Evolutionary conservation across 2,797 vertebrate species (phyloP).

Genomic region (Sparus aurata): DNA sequence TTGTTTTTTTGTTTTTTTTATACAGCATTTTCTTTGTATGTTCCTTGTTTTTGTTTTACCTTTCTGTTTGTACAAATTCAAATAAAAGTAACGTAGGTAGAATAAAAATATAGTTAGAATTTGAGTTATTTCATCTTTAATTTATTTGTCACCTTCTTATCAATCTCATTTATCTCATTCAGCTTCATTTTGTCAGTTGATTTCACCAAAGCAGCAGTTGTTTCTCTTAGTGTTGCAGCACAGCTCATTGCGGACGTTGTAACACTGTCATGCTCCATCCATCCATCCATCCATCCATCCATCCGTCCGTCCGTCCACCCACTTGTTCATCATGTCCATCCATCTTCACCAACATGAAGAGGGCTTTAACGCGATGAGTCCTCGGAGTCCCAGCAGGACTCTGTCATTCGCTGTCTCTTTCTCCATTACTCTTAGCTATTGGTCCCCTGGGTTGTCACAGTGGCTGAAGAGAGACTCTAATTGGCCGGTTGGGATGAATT

Average conservation of each 20-base stretch:
- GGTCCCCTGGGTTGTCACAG: constrained; percentile 64
- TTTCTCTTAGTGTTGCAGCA: background rate
- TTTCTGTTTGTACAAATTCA: background rate
- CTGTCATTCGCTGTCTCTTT: constrained; percentile 51
- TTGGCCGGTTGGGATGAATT: constrained; percentile 43
- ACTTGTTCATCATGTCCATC: constrained; percentile 38
- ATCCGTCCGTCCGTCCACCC: constrained; percentile 22
- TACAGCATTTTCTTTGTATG: background rate
- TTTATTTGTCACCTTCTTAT: background rate
- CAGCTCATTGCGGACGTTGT: background rate
- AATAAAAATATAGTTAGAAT: background rate
- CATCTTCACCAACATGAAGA: constrained; percentile 46
- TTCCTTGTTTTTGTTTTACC: background rate
- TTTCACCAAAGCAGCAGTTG: background rate
- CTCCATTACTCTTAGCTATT: constrained; percentile 66
- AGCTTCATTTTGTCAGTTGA: background rate
- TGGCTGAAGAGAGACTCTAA: constrained; percentile 57
- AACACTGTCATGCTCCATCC: background rate
- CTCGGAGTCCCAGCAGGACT: constrained; percentile 49
- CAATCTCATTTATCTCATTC: background rate
- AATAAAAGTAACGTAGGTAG: background rate
- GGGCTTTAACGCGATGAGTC: constrained; percentile 58
- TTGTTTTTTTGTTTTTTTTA: background rate
- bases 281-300: constrained; percentile 15
- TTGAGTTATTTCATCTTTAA: background rate